A percentile compares a stretch with the other conserved stretches of the same genome.
phyloP scores from a whole-genome alignment of 2,113 vertebrate genomes.

The Microtus richardsoni region DNA sequence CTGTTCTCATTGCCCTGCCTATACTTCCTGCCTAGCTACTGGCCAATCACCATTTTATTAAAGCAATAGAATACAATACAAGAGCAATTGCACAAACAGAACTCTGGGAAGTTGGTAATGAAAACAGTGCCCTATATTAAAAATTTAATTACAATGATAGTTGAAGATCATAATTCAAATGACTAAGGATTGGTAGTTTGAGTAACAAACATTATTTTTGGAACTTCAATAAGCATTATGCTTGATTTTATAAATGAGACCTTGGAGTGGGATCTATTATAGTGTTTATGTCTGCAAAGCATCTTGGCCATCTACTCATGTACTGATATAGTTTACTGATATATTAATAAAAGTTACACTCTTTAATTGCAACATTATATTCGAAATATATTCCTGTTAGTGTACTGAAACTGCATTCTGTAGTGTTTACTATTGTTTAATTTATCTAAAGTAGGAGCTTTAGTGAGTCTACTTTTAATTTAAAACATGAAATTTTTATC shows the following conservation, averaged over 20 bases:
- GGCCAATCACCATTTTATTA: too few relatives aligned
- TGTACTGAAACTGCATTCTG: not conserved
- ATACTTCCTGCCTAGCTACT: too few relatives aligned
- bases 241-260: not conserved
- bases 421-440: not conserved
- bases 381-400: not conserved
- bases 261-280: not conserved
- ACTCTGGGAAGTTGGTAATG: slow-evolving; percentile 46
- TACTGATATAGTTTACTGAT: not conserved
- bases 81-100: slow-evolving; percentile 69
- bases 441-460: slow-evolving; percentile 8
- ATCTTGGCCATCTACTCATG: not conserved
- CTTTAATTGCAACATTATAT: not conserved
- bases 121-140: slow-evolving; percentile 43
- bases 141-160: slow-evolving; percentile 56
- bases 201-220: not conserved
- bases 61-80: not conserved
- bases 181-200: not conserved
- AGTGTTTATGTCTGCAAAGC: not conserved
- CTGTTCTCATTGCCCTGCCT: too few relatives aligned
- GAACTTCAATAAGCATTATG: not conserved
- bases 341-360: not conserved
- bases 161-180: slow-evolving; percentile 45
- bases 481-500: not conserved
- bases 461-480: not conserved